phyloP scores from a whole-genome alignment of 2,888 invertebrate genomes.

The Helleia helle region DNA sequence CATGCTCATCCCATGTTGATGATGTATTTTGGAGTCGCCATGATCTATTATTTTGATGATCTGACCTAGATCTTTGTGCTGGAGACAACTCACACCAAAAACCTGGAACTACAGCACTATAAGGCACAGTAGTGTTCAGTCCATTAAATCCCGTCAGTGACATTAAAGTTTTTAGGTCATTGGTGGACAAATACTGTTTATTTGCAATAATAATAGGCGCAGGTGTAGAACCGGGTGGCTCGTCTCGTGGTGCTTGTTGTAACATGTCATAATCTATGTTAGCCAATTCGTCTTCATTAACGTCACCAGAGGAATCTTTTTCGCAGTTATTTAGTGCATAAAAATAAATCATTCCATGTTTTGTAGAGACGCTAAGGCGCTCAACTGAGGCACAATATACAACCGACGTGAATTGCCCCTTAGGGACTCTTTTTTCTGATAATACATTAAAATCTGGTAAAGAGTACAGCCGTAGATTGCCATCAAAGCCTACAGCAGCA shows the following conservation, averaged over 20 bases:
- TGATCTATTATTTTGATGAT: slow-evolving; percentile 90
- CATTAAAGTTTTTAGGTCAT: slow-evolving; percentile 80
- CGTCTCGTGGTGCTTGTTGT: slow-evolving; percentile 49
- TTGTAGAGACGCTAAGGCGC: slow-evolving; percentile 87
- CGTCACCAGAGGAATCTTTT: slow-evolving; percentile 80
- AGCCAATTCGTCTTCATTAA: slow-evolving; percentile 79
- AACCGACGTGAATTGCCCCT: slow-evolving; percentile 84
- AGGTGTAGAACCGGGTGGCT: slow-evolving; percentile 37
- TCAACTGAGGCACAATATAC: slow-evolving; percentile 92
- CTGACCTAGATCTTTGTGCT: slow-evolving; percentile 90
- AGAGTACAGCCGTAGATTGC: slow-evolving; percentile 81
- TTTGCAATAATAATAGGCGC: slow-evolving; percentile 70
- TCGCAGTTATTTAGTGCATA: slow-evolving; percentile 83
- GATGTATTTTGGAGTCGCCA: slow-evolving; percentile 92
- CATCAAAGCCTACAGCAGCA: slow-evolving; percentile 83
- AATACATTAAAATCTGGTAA: slow-evolving; percentile 80
- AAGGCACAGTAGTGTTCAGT: slow-evolving; percentile 69
- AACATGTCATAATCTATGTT: slow-evolving; percentile 63
- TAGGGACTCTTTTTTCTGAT: slow-evolving; percentile 79
- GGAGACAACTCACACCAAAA: slow-evolving; percentile 96
- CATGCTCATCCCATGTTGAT: slow-evolving; percentile 94
- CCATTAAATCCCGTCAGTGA: slow-evolving; percentile 85
- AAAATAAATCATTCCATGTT: slow-evolving; percentile 86
- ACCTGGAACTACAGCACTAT: slow-evolving; percentile 91
- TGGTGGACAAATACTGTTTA: slow-evolving; percentile 69